A percentile compares a stretch with the other conserved stretches of the same genome.
Conservation (phyloP, 2,888 invertebrate species). For the Alentia gelatinosa region DNA sequence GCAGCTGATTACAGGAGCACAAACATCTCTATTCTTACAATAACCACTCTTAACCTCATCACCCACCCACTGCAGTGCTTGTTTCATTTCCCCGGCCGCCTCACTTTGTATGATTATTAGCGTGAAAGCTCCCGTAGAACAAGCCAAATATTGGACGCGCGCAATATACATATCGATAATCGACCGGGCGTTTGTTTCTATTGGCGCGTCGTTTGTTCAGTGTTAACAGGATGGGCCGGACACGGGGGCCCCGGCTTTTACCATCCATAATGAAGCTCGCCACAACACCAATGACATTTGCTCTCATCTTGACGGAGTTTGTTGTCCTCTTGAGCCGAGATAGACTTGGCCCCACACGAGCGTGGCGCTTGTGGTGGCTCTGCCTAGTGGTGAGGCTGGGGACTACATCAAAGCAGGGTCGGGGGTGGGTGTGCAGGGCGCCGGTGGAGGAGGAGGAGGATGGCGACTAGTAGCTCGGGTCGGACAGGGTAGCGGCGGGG, state of each 20-base stretch:
- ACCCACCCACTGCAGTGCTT: background rate
- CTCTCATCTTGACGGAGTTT: slow-evolving; percentile 50
- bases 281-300: slow-evolving; percentile 48
- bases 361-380: background rate
- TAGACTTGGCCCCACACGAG: background rate
- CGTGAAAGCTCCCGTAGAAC: slow-evolving; percentile 38
- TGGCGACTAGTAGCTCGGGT: background rate
- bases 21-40: slow-evolving; percentile 36
- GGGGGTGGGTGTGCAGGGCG: background rate
- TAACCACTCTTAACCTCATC: slow-evolving; percentile 33
- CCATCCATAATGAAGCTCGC: slow-evolving; percentile 50
- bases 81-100: slow-evolving; percentile 23
- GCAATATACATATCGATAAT: slow-evolving; percentile 51
- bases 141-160: slow-evolving; percentile 44
- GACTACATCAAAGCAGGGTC: background rate
- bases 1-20: slow-evolving; percentile 16
- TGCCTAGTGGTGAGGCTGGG: background rate
- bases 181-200: slow-evolving; percentile 47
- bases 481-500: background rate
- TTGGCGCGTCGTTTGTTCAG: slow-evolving; percentile 44
- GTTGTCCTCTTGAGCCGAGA: slow-evolving; percentile 50
- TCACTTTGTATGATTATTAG: slow-evolving; percentile 47
- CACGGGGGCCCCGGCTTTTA: background rate
- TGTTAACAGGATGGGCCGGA: slow-evolving; percentile 22
- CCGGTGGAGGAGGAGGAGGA: background rate